Conservation (phyloP, 2,797 vertebrate species). For the Pristis pectinata region DNA sequence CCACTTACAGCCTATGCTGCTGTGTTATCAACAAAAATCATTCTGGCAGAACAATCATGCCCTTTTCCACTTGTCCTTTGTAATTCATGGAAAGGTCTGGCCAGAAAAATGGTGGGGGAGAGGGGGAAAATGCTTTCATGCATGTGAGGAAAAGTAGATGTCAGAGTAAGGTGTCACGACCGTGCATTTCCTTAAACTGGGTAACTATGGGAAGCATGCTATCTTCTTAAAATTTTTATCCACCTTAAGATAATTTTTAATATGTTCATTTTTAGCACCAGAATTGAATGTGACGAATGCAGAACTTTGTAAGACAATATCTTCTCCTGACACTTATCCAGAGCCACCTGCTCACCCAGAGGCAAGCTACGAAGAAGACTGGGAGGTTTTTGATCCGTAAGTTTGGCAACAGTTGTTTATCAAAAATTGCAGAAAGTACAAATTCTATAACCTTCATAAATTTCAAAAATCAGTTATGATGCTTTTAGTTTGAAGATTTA, state of each 20-base stretch:
- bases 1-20: neutral
- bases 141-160: neutral
- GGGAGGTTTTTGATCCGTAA: slow-evolving; percentile 99
- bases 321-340: slow-evolving; percentile 61
- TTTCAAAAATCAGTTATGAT: neutral
- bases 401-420: slow-evolving; percentile 44
- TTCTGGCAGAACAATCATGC: neutral
- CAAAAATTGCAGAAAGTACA: neutral
- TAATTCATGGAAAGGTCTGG: neutral
- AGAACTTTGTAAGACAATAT: slow-evolving; percentile 68
- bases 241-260: neutral
- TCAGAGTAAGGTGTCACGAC: neutral
- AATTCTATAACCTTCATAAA: neutral
- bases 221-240: neutral
- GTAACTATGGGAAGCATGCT: neutral
- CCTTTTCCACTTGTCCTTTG: neutral
- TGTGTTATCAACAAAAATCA: neutral
- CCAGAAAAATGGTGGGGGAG: neutral
- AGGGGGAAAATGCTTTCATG: neutral
- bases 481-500: neutral
- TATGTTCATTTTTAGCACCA: slow-evolving; percentile 60
- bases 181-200: neutral
- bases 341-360: slow-evolving; percentile 73
- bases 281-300: slow-evolving; percentile 51
- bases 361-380: slow-evolving; percentile 94